Conservation (phyloP, 1,140 invertebrate species). For the Palaemon carinicauda region DNA sequence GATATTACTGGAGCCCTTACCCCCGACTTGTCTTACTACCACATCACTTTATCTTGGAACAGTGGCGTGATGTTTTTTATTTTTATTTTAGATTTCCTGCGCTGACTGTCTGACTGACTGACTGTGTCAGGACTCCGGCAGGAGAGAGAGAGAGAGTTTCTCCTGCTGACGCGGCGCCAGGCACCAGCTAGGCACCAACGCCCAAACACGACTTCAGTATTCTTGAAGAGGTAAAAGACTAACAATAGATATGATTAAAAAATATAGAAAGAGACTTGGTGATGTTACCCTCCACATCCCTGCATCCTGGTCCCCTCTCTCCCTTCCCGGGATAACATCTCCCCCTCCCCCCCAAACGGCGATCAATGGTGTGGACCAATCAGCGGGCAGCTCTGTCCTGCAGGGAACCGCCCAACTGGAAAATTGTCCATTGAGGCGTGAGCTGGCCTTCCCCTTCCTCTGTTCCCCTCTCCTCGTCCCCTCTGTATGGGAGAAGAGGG, state of each 20-base stretch:
- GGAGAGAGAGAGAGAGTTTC: too few relatives aligned
- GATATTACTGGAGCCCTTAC: not conserved
- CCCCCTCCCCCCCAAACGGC: not conserved
- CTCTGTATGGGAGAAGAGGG: not conserved
- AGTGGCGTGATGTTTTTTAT: too few relatives aligned
- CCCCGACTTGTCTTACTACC: too few relatives aligned
- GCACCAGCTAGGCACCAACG: too few relatives aligned
- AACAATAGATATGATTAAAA: not conserved
- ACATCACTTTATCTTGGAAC: too few relatives aligned
- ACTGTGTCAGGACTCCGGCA: too few relatives aligned
- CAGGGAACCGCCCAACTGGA: conserved; percentile 45
- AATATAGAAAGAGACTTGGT: not conserved
- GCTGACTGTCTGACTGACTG: too few relatives aligned
- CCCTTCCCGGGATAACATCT: not conserved
- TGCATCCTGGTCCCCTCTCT: not conserved
- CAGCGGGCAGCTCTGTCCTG: conserved; percentile 46
- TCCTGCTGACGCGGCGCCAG: too few relatives aligned
- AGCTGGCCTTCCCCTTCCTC: conserved; percentile 20
- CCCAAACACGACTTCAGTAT: not conserved
- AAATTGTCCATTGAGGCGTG: conserved; percentile 49
- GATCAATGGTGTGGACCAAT: conserved; percentile 51
- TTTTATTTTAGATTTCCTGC: too few relatives aligned
- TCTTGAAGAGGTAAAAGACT: not conserved
- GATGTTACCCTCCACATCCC: not conserved
- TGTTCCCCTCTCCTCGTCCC: not conserved